Conservation (phyloP, 1,140 invertebrate genomes). For the Muscidifurax raptorellus region DNA sequence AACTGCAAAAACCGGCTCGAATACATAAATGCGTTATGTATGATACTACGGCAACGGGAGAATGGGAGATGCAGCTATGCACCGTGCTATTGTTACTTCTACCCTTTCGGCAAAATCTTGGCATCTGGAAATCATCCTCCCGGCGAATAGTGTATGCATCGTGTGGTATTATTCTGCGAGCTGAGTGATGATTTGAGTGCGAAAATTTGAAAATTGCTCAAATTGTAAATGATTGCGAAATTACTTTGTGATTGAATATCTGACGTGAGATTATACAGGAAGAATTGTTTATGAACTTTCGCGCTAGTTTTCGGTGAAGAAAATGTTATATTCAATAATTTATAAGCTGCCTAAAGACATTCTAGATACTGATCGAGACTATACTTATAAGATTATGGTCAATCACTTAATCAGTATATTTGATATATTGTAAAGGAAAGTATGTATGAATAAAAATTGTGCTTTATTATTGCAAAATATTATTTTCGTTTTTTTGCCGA, state of each 20-base stretch:
- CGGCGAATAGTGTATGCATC: not conserved
- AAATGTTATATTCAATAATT: not conserved
- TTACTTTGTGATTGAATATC: not conserved
- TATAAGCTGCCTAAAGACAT: no score
- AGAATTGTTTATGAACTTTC: not conserved
- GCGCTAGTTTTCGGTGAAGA: not conserved
- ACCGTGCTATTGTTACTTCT: not conserved
- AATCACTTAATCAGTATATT: no score
- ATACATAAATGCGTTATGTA: conserved; percentile 63
- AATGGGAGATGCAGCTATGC: not conserved
- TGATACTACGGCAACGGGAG: no score
- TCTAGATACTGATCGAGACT: no score
- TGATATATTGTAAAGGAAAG: no score
- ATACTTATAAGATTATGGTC: no score
- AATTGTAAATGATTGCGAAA: not conserved
- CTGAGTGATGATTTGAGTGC: not conserved
- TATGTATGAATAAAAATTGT: no score
- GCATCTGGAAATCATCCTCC: not conserved
- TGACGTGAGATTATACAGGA: not conserved
- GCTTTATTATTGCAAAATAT: no score
- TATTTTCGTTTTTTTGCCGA: no score
- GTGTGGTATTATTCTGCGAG: not conserved
- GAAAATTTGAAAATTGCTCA: not conserved
- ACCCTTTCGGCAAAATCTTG: not conserved
- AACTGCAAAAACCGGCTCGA: conserved; percentile 59